Evolutionary conservation across 2,888 invertebrate species (phyloP).

Genomic region (Agriopis aurantiaria): DNA sequence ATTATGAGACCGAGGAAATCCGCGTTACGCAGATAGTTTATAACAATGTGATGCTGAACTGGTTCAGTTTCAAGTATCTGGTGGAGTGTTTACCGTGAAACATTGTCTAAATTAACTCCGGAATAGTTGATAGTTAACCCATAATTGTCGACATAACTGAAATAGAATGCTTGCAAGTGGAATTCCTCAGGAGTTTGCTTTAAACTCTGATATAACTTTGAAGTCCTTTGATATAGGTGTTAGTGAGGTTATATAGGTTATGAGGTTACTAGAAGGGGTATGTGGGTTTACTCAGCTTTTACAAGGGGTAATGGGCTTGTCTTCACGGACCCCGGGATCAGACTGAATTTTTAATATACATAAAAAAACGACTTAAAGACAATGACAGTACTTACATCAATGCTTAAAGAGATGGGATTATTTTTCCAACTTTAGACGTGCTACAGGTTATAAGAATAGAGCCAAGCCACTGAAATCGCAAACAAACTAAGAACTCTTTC

Average conservation of each 20-base stretch:
- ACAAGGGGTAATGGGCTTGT: too few species aligned
- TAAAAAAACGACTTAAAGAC: too few species aligned
- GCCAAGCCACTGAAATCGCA: too few species aligned
- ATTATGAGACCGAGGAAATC: neutral
- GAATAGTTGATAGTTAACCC: constrained; percentile 15
- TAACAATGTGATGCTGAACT: neutral
- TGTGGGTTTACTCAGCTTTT: neutral
- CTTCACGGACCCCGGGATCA: too few species aligned
- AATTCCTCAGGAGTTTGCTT: constrained; percentile 14
- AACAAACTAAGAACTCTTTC: too few species aligned
- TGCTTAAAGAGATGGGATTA: too few species aligned
- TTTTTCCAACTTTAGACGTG: too few species aligned
- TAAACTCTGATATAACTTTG: too few species aligned
- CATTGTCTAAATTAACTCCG: constrained; percentile 17
- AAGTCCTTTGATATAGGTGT: constrained; percentile 13
- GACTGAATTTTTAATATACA: too few species aligned
- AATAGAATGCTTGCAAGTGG: constrained; percentile 4
- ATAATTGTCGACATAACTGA: constrained; percentile 9
- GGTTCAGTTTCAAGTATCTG: constrained; percentile 4
- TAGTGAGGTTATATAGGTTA: constrained; percentile 9
- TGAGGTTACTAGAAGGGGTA: neutral
- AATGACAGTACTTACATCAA: too few species aligned
- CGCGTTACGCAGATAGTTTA: neutral
- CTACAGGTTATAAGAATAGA: too few species aligned
- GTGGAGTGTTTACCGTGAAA: constrained; percentile 9